These are phyloP conservation scores for Ischnus inquisitorius DNA, from an alignment of 2,888 invertebrate genomes.

Conservation along the genomic window DNA sequence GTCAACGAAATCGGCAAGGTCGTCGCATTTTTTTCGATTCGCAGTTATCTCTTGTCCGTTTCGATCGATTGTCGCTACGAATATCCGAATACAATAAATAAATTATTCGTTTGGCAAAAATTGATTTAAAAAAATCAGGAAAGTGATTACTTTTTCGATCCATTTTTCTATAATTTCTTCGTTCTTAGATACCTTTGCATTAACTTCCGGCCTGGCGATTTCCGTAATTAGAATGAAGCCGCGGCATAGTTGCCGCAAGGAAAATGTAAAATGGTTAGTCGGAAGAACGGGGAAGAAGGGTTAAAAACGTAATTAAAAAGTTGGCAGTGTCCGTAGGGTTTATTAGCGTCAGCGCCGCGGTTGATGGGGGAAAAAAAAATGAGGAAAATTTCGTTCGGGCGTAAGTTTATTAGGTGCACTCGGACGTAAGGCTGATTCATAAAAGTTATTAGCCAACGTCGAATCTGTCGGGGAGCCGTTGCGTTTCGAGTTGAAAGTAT, in stretches of 20 bases:
- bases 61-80: too few species aligned
- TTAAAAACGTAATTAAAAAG: constrained; percentile 65
- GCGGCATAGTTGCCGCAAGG: constrained; percentile 6
- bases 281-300: constrained; percentile 40
- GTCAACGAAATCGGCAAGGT: too few species aligned
- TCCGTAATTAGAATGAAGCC: constrained; percentile 56
- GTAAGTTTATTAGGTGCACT: constrained; percentile 61
- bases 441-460: constrained; percentile 64
- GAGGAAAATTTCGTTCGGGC: constrained; percentile 47
- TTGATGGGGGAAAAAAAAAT: constrained; percentile 38
- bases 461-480: constrained; percentile 31
- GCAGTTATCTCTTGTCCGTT: too few species aligned
- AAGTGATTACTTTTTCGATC: not conserved
- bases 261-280: constrained; percentile 33
- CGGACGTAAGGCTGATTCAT: constrained; percentile 64
- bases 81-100: too few species aligned
- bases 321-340: constrained; percentile 51
- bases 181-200: constrained; percentile 23
- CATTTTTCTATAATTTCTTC: not conserved
- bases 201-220: constrained; percentile 57
- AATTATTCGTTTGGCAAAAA: not conserved
- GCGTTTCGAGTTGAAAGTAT: constrained; percentile 39
- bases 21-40: too few species aligned
- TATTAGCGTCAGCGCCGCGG: constrained; percentile 29
- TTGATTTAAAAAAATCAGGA: not conserved